A percentile compares a stretch with the other conserved stretches of the same genome.
Conservation (phyloP, 2,888 invertebrate genomes). For the Caenorhabditis parvicauda region DNA sequence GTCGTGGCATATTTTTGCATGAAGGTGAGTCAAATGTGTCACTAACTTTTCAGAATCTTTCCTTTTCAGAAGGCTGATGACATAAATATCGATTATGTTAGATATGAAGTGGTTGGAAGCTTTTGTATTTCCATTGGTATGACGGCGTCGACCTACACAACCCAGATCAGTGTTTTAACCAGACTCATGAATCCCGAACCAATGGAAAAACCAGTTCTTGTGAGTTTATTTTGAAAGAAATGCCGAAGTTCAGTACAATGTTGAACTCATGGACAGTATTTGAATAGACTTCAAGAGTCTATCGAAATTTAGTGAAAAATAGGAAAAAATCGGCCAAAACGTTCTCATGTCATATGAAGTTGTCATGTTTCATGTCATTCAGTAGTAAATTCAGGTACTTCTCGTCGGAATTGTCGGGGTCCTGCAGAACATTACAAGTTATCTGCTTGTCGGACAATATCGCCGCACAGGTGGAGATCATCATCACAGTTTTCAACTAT, state of each 20-base stretch:
- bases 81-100: not conserved
- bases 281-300: too few species aligned
- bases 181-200: slow-evolving; percentile 66
- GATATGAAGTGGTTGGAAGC: slow-evolving; percentile 80
- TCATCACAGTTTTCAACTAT: not conserved
- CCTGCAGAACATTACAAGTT: slow-evolving; percentile 84
- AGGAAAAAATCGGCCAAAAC: too few species aligned
- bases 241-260: too few species aligned
- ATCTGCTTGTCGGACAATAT: slow-evolving; percentile 77
- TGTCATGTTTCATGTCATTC: too few species aligned
- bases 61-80: not conserved
- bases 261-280: too few species aligned
- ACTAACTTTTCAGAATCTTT: too few species aligned
- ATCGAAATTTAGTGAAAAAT: too few species aligned
- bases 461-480: slow-evolving; percentile 38
- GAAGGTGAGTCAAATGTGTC: too few species aligned
- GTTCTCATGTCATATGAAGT: too few species aligned
- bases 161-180: slow-evolving; percentile 94
- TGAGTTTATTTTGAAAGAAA: not conserved
- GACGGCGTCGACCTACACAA: slow-evolving; percentile 94
- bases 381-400: too few species aligned
- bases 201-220: slow-evolving; percentile 42
- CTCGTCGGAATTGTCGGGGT: slow-evolving; percentile 87
- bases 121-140: slow-evolving; percentile 82
- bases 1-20: too few species aligned